A percentile compares a stretch with the other conserved stretches of the same genome.
Evolutionary conservation across 1,140 invertebrate genomes (phyloP).

Genomic region (Eriocheir sinensis): DNA sequence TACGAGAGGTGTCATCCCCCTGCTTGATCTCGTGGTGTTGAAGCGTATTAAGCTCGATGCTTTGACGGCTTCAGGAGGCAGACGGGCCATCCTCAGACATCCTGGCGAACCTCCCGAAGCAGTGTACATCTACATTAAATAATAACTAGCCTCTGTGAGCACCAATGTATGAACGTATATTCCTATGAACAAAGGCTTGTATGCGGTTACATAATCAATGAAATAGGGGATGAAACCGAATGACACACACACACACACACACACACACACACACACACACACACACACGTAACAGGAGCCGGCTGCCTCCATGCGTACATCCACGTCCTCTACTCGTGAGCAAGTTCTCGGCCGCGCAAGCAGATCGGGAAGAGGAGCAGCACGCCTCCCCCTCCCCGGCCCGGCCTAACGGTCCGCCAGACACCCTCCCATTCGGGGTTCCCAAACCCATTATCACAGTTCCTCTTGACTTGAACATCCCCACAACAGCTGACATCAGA

Average conservation of each 20-base stretch:
- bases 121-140: no score
- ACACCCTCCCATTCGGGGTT: background rate
- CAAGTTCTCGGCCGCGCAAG: background rate
- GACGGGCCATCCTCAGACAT: background rate
- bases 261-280: slow-evolving; percentile 30
- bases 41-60: background rate
- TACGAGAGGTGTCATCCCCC: background rate
- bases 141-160: background rate
- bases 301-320: background rate
- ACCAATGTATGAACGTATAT: background rate
- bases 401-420: background rate
- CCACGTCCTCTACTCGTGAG: background rate
- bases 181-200: background rate
- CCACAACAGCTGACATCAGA: background rate
- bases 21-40: background rate
- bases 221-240: background rate
- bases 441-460: slow-evolving; percentile 13
- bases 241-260: slow-evolving; percentile 45
- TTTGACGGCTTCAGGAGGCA: background rate
- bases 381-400: background rate
- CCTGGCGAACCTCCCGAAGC: no score
- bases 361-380: background rate
- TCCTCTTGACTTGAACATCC: background rate
- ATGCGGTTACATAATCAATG: background rate
- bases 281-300: no score